Evolutionary conservation across 2,113 vertebrate genomes (phyloP).

Genomic region (Cyanoramphus novaezelandiae): DNA sequence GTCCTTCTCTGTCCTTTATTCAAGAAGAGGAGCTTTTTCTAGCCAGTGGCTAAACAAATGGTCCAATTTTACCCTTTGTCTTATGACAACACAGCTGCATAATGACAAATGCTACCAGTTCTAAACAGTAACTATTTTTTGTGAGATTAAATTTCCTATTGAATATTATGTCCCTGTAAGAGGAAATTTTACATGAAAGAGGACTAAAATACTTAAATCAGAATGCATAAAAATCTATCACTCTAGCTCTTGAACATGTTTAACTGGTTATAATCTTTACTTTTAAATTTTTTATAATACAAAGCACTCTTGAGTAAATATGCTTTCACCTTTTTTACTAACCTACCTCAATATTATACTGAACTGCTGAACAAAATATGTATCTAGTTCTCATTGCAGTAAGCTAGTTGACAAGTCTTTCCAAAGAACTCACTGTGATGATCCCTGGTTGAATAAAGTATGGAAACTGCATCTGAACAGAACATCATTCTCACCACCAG

Average conservation of each 20-base stretch:
- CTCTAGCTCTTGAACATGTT: neutral
- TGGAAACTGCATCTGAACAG: neutral
- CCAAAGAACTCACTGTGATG: neutral
- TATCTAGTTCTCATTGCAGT: neutral
- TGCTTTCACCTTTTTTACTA: neutral
- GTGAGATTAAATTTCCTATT: neutral
- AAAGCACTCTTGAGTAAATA: neutral
- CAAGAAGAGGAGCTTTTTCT: neutral
- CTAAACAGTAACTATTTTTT: neutral
- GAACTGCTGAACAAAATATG: neutral
- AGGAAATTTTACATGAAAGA: neutral
- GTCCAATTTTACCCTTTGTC: neutral
- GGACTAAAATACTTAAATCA: neutral
- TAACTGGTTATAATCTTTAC: neutral
- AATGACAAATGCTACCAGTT: neutral
- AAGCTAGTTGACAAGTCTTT: neutral
- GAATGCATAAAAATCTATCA: neutral
- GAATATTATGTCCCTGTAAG: neutral
- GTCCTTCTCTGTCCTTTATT: neutral
- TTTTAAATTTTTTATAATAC: neutral
- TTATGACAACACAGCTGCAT: neutral
- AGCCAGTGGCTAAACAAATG: neutral
- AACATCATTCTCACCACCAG: neutral
- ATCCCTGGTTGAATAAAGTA: neutral
- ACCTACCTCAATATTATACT: neutral